A percentile compares a stretch with the other conserved stretches of the same genome.
Conservation (phyloP, 2,797 vertebrate genomes). For the Gymnoscopelus braueri region DNA sequence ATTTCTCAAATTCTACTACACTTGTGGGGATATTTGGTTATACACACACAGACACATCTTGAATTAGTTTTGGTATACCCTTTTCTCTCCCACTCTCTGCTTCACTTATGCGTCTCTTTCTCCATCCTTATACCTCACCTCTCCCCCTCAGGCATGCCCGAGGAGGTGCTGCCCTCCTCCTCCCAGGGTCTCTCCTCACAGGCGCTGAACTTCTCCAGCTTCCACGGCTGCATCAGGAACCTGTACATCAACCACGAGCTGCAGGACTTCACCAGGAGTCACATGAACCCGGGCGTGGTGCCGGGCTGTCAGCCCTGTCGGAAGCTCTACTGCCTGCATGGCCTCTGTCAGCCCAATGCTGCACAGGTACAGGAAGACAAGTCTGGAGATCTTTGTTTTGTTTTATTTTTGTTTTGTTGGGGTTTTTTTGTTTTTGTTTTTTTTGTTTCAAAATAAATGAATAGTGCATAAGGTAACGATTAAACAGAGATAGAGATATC, state of each 20-base stretch:
- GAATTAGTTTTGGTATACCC: too few relatives aligned
- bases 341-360: conserved; percentile 88
- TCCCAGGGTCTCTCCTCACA: conserved; percentile 85
- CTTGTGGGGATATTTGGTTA: too few relatives aligned
- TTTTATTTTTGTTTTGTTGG: too few relatives aligned
- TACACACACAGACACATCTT: neutral
- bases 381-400: neutral
- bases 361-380: conserved; percentile 66
- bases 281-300: conserved; percentile 93
- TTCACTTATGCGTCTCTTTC: neutral
- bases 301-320: conserved; percentile 94
- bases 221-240: conserved; percentile 97
- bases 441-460: too few relatives aligned
- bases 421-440: too few relatives aligned
- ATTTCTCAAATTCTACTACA: too few relatives aligned
- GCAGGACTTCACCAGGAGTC: conserved; percentile 95
- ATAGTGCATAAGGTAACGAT: too few relatives aligned
- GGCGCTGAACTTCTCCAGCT: conserved; percentile 89
- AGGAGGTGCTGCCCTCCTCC: conserved; percentile 57
- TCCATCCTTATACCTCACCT: neutral
- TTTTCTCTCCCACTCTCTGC: neutral
- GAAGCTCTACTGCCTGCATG: conserved; percentile 90
- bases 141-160: conserved; percentile 64
- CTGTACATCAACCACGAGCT: conserved; percentile 98
- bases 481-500: too few relatives aligned